Conservation (phyloP, 2,888 invertebrate species). For the Polydrusus cervinus region DNA sequence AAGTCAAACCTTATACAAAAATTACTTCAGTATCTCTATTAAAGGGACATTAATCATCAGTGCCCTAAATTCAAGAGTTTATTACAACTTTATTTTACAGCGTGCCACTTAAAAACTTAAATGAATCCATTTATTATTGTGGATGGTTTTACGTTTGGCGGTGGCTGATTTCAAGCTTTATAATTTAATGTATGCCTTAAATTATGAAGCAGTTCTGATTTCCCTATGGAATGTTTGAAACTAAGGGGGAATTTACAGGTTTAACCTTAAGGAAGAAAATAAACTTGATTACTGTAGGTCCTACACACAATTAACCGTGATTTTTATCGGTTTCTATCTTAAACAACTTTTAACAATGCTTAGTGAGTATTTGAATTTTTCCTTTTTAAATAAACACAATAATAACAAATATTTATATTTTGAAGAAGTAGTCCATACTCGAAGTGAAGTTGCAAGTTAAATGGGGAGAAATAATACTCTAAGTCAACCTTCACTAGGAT, state of each 20-base stretch:
- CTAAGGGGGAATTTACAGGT: not conserved
- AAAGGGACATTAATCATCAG: not conserved
- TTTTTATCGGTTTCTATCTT: too few species aligned
- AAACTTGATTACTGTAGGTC: not conserved
- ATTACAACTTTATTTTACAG: constrained; percentile 17
- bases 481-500: too few species aligned
- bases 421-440: too few species aligned
- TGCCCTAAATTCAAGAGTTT: not conserved
- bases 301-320: too few species aligned
- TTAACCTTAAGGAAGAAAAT: not conserved
- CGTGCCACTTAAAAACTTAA: constrained; percentile 21
- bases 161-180: constrained; percentile 20
- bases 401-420: too few species aligned
- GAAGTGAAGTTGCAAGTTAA: too few species aligned
- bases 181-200: constrained; percentile 23
- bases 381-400: too few species aligned
- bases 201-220: constrained; percentile 18
- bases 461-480: too few species aligned
- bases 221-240: constrained; percentile 20
- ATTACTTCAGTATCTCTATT: too few species aligned
- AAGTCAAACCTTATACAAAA: too few species aligned
- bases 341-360: too few species aligned
- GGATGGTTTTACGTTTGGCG: constrained; percentile 3
- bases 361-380: too few species aligned
- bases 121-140: constrained; percentile 23